Base-by-base conservation (phyloP, 2,113 vertebrate species). In the Paralichthys olivaceus region DNA sequence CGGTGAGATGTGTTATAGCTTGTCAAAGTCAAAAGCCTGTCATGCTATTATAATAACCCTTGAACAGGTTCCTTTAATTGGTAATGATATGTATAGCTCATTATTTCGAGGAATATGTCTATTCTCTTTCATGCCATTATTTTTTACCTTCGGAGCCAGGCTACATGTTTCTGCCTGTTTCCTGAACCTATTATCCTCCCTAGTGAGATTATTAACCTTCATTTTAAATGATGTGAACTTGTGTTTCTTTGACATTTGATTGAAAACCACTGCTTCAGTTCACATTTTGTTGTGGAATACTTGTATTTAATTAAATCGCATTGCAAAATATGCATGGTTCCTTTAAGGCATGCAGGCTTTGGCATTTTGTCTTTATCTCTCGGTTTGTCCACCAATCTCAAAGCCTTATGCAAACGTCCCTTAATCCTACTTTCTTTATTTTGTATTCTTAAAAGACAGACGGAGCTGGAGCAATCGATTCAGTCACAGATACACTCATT, bases 21-120 rank as follows among this genome's bases (percentile, higher is more conserved):
- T 40, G 81, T 72, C 77, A 79, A 72, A 78, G 47, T 75, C 54
- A 37, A 68, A 62, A 59, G 55, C 59, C 64, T 66, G 9, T 69
- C 64, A 58, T 43, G 23, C 19, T 51, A 40, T 7, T 26, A 2
- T 19, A 7, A 49, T 17, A 49, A 19, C 40, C 7, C 34, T 37
- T 49, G 6, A 8, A 59, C 1, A 8, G n/a, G 28, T 58, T 32
- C 8, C 29, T 72, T 72, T 57, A 58, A 67, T 55, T 32, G 25
- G 26, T 26, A 12, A 34, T 57, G 25, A 19, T n/a, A 56, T 61
- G 49, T 23, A 58, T 32, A 58, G 22, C 51, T 32, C 0, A 56
- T 32, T 7, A 23, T 25, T 56, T 23, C 5, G 1, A 54, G 22
- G 53, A 54, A 54, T 13, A 15, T 23, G 7, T 43, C 40, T 43